Evolutionary conservation across 2,797 vertebrate genomes (phyloP).

Genomic region (Crossoptilon crossoptilon): DNA sequence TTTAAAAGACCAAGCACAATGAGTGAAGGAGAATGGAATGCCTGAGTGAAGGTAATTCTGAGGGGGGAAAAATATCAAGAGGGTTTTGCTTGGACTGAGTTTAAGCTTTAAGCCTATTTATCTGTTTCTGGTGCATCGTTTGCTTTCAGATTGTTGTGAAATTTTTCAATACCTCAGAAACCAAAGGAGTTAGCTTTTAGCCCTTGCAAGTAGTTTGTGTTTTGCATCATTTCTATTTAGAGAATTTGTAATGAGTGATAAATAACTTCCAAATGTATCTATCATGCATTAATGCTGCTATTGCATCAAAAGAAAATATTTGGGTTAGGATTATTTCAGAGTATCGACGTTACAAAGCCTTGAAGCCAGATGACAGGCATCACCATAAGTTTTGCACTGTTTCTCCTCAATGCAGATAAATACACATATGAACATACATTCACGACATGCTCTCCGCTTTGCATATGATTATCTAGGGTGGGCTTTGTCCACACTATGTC

Average conservation of each 20-base stretch:
- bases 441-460: background rate
- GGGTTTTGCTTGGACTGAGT: background rate
- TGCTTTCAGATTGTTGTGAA: background rate
- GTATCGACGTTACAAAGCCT: background rate
- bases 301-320: slow-evolving; percentile 67
- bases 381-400: slow-evolving; percentile 7
- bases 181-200: background rate
- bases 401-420: slow-evolving; percentile 52
- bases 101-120: background rate
- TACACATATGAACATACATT: rapidly evolving
- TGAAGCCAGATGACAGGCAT: slow-evolving; percentile 46
- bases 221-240: slow-evolving; percentile 46
- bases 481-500: slow-evolving; percentile 31
- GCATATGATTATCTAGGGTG: background rate
- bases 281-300: slow-evolving; percentile 43
- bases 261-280: slow-evolving; percentile 52
- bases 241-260: slow-evolving; percentile 7
- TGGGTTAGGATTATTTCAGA: slow-evolving; percentile 47
- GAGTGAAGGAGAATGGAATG: background rate
- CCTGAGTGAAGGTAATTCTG: background rate
- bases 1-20: background rate
- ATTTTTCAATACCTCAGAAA: background rate
- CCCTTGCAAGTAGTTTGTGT: background rate
- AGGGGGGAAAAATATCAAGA: background rate
- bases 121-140: background rate